phyloP scores from a whole-genome alignment of 1,140 invertebrate genomes.

The Frieseomelitta varia region DNA sequence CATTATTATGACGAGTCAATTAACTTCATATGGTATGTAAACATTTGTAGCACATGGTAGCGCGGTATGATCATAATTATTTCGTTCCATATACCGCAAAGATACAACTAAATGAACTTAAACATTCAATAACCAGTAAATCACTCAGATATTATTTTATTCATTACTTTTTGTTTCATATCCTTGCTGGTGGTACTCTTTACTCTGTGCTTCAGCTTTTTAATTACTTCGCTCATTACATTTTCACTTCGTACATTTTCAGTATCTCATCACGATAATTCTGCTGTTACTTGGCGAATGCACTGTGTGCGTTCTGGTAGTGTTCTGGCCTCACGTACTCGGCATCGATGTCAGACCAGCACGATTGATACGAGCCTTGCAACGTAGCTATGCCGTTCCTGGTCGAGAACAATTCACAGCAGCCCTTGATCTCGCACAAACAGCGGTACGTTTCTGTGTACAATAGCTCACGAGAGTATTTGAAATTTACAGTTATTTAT shows the following conservation, averaged over 20 bases:
- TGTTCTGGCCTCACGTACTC: conserved; percentile 90
- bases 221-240: neutral
- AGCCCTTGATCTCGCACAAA: conserved; percentile 89
- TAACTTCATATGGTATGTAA: neutral
- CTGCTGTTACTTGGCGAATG: conserved; percentile 88
- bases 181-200: neutral
- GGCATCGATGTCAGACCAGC: conserved; percentile 87
- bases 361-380: conserved; percentile 87
- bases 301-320: conserved; percentile 87
- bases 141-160: neutral
- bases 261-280: conserved; percentile 89
- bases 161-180: neutral
- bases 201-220: neutral
- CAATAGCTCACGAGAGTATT: neutral
- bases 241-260: conserved; percentile 55
- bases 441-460: conserved; percentile 79
- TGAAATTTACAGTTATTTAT: too few species aligned
- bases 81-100: neutral
- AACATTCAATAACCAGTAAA: neutral
- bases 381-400: conserved; percentile 89
- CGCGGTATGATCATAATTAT: neutral
- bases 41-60: neutral
- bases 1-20: neutral
- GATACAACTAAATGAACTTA: neutral
- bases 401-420: conserved; percentile 89